Conservation (phyloP, 2,888 invertebrate genomes). For the Malthinus seriepunctatus region DNA sequence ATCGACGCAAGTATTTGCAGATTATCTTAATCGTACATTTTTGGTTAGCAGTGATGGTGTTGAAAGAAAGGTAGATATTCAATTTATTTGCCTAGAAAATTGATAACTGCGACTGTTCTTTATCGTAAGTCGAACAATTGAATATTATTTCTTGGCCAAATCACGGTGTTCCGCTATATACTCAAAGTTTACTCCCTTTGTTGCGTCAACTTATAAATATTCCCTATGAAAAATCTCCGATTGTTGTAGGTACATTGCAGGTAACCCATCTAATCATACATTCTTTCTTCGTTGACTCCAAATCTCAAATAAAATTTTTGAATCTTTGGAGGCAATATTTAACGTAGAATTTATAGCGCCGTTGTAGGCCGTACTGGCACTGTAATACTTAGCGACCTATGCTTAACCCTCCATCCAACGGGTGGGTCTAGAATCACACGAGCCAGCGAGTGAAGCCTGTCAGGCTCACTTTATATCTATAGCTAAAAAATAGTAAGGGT, state of each 20-base stretch:
- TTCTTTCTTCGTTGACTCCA: too few species aligned
- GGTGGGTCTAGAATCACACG: too few species aligned
- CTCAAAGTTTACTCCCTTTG: constrained; percentile 32
- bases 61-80: constrained; percentile 48
- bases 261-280: too few species aligned
- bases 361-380: constrained; percentile 67
- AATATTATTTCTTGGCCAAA: constrained; percentile 61
- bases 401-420: too few species aligned
- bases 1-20: constrained; percentile 47
- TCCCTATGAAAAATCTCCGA: constrained; percentile 46
- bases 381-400: constrained; percentile 62
- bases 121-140: constrained; percentile 54
- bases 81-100: constrained; percentile 30
- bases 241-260: constrained; percentile 61
- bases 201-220: constrained; percentile 48
- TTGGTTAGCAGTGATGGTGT: constrained; percentile 56
- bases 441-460: too few species aligned
- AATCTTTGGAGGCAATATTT: constrained; percentile 26
- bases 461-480: too few species aligned
- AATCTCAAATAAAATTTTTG: too few species aligned
- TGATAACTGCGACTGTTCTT: neutral
- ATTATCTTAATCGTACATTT: constrained; percentile 51
- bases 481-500: too few species aligned
- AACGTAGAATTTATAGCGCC: constrained; percentile 59
- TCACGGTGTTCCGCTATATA: constrained; percentile 54